These are phyloP conservation scores for Balearica regulorum DNA, from an alignment of 2,797 vertebrate species.

Conservation along the genomic window DNA sequence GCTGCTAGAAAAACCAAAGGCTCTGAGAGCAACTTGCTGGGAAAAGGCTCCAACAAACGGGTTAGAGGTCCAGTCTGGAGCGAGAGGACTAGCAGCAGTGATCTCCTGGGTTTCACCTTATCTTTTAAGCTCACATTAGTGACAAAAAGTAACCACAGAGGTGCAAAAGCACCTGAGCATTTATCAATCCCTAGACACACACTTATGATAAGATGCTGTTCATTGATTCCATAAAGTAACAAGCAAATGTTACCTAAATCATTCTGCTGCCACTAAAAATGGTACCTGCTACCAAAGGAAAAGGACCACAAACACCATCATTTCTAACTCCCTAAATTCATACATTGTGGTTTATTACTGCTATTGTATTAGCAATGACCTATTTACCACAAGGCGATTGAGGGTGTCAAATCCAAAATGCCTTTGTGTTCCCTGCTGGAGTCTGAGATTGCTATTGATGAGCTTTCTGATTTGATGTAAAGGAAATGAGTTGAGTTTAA, in stretches of 20 bases:
- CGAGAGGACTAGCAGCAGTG: not conserved
- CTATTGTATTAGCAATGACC: not conserved
- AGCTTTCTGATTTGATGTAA: not conserved
- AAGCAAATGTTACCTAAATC: not conserved
- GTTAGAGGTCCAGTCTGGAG: not conserved
- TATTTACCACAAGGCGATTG: not conserved
- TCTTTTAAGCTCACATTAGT: not conserved
- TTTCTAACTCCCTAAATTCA: not conserved
- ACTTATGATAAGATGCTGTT: not conserved
- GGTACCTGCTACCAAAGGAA: not conserved
- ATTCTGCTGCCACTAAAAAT: not conserved
- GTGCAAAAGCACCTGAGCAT: not conserved
- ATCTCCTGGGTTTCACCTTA: not conserved
- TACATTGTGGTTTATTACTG: not conserved
- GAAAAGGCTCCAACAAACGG: not conserved
- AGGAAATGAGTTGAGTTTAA: slow-evolving; percentile 16
- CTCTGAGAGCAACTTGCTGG: not conserved
- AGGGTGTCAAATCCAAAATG: not conserved
- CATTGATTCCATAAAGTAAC: not conserved
- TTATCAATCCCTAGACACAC: not conserved
- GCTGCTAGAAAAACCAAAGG: not conserved
- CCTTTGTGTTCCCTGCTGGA: not conserved
- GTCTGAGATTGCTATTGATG: slow-evolving; percentile 6
- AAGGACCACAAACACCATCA: not conserved
- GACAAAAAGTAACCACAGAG: not conserved